Base-by-base conservation (phyloP, 2,113 vertebrate species). In the Hippotragus niger region DNA sequence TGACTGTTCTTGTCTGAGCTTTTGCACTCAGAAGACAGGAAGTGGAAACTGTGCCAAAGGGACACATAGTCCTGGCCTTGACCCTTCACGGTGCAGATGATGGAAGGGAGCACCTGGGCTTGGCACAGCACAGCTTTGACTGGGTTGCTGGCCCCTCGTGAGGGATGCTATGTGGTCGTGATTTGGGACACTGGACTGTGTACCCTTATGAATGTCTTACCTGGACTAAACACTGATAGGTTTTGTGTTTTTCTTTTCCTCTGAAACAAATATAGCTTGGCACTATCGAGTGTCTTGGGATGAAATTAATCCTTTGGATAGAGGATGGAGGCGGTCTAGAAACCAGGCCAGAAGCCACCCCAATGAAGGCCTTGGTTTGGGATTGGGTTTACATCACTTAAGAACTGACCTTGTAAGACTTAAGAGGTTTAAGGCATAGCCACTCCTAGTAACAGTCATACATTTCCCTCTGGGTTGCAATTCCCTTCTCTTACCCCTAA, bases 21-120 rank as follows among this genome's bases (percentile, higher is more conserved):
- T 81, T 67, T 53, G 53, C 16, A 45, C 25, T 43, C 53, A 47
- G 62, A 40, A 89, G 47, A 47, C 10, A 15, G n/a, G 33, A 45
- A 45, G 11, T 53, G 6, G 71, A 62, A 53, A 27, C 47, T 33
- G 10, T 31, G 17, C 36, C 58, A 8, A 13, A 58, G 17, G 40
- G 64, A 53, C 17, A 8, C 3, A 8, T 8, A 12, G 64, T 5
- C 45, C 36, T 33, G 31, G 6, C 45, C 62, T 47, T 11, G 64
- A 15, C 33, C 52, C 8, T 80, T n/a, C 1, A 3, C 0, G 1
- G 16, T 25, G 50, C n/a, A 47, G 25, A 14, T 50, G 36, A 33
- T 3, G 67, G 74, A 16, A 13, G 40, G 5, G 13, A 31, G 1
- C 25, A 4, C 10, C 47, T 23, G 47, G 50, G 36, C 3, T 1